Conservation (phyloP, 2,797 vertebrate genomes). For the Salarias fasciatus region DNA sequence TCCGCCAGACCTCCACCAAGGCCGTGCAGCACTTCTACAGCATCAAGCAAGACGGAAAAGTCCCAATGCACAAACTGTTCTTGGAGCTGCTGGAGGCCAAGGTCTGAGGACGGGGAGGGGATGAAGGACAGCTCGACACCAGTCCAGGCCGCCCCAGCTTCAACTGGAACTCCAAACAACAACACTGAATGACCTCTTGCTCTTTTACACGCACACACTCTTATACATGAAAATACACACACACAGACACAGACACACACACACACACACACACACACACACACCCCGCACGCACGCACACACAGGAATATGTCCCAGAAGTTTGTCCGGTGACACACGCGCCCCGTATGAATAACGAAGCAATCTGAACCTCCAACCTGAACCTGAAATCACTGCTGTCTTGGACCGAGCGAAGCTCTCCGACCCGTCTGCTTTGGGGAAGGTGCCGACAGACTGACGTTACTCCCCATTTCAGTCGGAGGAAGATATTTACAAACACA, state of each 20-base stretch:
- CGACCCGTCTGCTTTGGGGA: constrained; percentile 58
- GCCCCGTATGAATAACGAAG: constrained; percentile 45
- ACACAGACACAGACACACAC: constrained; percentile 26
- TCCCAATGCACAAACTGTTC: constrained; percentile 99
- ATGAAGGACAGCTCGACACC: constrained; percentile 48
- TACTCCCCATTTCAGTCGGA: constrained; percentile 45
- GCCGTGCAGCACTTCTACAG: constrained; percentile 99
- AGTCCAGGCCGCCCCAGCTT: constrained; percentile 49
- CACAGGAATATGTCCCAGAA: constrained; percentile 48
- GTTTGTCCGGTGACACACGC: constrained; percentile 49
- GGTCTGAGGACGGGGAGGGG: constrained; percentile 85
- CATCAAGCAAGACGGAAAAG: constrained; percentile 99
- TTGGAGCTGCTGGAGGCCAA: constrained; percentile 99
- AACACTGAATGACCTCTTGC: constrained; percentile 73
- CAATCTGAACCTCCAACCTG: constrained; percentile 49
- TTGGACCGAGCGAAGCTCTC: constrained; percentile 53
- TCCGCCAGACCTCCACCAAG: constrained; percentile 98
- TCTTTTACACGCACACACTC: constrained; percentile 64
- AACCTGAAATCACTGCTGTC: constrained; percentile 47
- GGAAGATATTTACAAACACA: constrained; percentile 54
- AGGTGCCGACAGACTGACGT: constrained; percentile 64
- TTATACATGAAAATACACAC: constrained; percentile 27
- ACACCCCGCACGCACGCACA: constrained; percentile 34
- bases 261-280: constrained; percentile 24
- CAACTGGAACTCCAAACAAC: constrained; percentile 68